Conservation (phyloP, 1,140 invertebrate species). For the Bombus impatiens region DNA sequence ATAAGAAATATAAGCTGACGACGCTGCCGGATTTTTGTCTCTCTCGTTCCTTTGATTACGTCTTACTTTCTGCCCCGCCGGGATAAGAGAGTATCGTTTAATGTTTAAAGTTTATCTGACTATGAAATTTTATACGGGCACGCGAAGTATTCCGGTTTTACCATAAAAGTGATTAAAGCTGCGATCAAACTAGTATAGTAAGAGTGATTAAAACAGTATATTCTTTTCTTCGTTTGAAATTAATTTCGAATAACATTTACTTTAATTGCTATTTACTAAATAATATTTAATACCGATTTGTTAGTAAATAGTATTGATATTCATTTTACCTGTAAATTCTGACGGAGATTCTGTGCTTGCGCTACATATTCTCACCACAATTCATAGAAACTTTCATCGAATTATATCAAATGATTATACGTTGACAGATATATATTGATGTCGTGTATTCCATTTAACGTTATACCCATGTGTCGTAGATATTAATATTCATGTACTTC, state of each 20-base stretch:
- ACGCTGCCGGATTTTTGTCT: neutral
- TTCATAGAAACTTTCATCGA: neutral
- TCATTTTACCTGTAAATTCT: no score
- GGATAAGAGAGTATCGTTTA: neutral
- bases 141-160: neutral
- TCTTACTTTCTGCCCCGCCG: rapidly evolving
- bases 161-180: neutral
- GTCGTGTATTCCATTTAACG: no score
- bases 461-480: no score
- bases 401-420: no score
- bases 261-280: neutral
- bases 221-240: neutral
- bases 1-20: conserved; percentile 12
- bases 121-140: neutral
- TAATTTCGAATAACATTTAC: neutral
- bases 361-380: neutral
- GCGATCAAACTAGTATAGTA: neutral
- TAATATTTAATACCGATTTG: neutral
- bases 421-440: no score
- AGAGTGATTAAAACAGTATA: neutral
- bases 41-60: neutral
- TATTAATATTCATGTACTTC: neutral
- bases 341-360: no score
- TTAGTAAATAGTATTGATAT: neutral
- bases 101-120: neutral